These are phyloP conservation scores for Coelopa pilipes DNA, from an alignment of 2,888 invertebrate genomes.

Conservation along the genomic window DNA sequence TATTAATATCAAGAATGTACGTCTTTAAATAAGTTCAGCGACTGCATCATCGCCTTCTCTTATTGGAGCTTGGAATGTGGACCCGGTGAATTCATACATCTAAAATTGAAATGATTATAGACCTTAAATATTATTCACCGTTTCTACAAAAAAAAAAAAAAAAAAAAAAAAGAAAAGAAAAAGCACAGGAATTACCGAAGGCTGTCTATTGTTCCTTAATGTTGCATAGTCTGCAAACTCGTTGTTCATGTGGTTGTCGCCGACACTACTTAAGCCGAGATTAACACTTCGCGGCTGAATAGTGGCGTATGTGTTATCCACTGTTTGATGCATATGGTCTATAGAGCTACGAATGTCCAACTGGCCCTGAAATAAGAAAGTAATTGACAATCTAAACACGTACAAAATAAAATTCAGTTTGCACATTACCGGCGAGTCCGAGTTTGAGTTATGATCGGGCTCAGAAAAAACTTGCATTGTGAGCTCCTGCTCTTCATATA, in stretches of 20 bases:
- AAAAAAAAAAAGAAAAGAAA: not conserved
- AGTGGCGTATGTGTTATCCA: conserved; percentile 67
- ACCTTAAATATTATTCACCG: too few species aligned
- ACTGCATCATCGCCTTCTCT: conserved; percentile 66
- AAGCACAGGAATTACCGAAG: conserved; percentile 57
- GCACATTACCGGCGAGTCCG: conserved; percentile 61
- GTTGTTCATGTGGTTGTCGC: conserved; percentile 54
- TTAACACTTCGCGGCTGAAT: conserved; percentile 64
- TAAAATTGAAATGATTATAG: not conserved
- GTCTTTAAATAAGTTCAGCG: conserved; percentile 64
- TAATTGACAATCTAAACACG: not conserved
- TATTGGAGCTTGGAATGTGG: conserved; percentile 79
- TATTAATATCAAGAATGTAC: not conserved
- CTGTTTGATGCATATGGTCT: conserved; percentile 63
- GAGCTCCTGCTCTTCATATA: conserved; percentile 91
- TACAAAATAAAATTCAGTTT: not conserved
- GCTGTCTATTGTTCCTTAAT: conserved; percentile 64
- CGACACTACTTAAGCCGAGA: conserved; percentile 48
- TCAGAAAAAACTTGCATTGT: conserved; percentile 93
- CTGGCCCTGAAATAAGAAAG: conserved; percentile 49
- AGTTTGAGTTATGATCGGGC: conserved; percentile 70
- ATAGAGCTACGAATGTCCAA: conserved; percentile 63
- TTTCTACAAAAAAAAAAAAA: too few species aligned
- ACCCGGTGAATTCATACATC: conserved; percentile 70
- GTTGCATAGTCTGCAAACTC: conserved; percentile 67